phyloP scores from a whole-genome alignment of 2,113 vertebrate genomes.

The Mus pahari region DNA sequence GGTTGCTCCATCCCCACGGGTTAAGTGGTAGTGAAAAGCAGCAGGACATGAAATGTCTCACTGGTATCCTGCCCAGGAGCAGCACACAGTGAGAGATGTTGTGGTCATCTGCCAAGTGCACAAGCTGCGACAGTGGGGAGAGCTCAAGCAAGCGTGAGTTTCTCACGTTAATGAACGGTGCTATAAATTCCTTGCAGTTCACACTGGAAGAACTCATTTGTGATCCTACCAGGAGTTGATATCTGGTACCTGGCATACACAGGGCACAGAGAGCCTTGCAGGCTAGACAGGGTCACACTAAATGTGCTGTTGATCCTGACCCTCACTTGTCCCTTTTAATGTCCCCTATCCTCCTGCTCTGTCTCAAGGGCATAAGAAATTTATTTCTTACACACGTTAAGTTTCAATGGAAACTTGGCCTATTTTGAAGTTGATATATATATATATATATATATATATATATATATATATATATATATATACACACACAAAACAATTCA shows the following conservation, averaged over 20 bases:
- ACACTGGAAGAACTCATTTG: background rate
- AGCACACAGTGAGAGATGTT: background rate
- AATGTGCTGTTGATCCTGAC: fast-evolving
- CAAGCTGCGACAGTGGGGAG: background rate
- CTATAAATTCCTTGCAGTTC: background rate
- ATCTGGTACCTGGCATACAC: background rate
- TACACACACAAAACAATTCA: too few species aligned
- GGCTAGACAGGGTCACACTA: fast-evolving
- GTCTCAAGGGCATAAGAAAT: background rate
- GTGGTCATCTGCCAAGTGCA: background rate
- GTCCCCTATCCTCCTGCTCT: too few species aligned
- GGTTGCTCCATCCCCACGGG: background rate
- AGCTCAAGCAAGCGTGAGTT: background rate
- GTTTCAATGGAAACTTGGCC: background rate
- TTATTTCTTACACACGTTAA: background rate
- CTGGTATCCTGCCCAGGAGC: background rate
- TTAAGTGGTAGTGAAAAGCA: slow-evolving; percentile 21
- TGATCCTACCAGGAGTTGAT: background rate
- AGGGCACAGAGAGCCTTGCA: background rate
- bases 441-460: too few species aligned
- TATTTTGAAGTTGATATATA: background rate
- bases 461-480: too few species aligned
- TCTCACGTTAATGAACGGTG: background rate
- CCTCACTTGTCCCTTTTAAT: too few species aligned
- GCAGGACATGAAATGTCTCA: background rate